Conservation (phyloP, 2,797 vertebrate genomes). For the Limosa lapponica region DNA sequence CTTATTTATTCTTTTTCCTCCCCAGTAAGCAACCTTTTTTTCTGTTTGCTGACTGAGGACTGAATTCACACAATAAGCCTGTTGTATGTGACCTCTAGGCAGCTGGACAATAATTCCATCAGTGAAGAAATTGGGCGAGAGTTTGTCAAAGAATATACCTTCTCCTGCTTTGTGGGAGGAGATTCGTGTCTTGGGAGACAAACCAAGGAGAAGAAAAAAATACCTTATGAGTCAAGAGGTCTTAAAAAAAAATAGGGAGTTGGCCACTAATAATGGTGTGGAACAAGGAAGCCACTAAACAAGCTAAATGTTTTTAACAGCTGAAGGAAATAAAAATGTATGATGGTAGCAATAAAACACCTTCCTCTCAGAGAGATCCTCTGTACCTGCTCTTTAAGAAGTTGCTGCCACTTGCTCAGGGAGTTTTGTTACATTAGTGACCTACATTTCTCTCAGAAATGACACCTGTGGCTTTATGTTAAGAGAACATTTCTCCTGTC, state of each 20-base stretch:
- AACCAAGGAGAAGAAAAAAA: not conserved
- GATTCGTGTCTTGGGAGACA: not conserved
- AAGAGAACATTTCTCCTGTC: not conserved
- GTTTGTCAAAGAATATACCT: not conserved
- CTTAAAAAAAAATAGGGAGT: not conserved
- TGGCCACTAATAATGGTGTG: not conserved
- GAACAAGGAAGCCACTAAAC: conserved; percentile 23
- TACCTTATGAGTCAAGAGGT: not conserved
- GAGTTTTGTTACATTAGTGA: not conserved
- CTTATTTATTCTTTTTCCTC: not conserved
- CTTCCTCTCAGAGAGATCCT: not conserved
- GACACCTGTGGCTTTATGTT: not conserved
- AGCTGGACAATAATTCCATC: not conserved
- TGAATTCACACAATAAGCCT: not conserved
- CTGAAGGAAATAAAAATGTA: not conserved
- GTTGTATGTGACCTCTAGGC: not conserved
- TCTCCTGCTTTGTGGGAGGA: not conserved
- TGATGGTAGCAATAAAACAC: not conserved
- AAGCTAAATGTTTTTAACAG: not conserved
- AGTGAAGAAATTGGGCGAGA: not conserved
- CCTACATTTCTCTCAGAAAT: not conserved
- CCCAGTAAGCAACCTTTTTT: not conserved
- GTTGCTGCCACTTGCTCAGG: not conserved
- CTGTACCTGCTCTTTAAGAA: not conserved
- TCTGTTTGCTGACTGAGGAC: not conserved